Evolutionary conservation across 2,888 invertebrate genomes (phyloP), one percentile per base, ranked within the genome.

Genomic region (Rhimphoctona megacephalus): DNA sequence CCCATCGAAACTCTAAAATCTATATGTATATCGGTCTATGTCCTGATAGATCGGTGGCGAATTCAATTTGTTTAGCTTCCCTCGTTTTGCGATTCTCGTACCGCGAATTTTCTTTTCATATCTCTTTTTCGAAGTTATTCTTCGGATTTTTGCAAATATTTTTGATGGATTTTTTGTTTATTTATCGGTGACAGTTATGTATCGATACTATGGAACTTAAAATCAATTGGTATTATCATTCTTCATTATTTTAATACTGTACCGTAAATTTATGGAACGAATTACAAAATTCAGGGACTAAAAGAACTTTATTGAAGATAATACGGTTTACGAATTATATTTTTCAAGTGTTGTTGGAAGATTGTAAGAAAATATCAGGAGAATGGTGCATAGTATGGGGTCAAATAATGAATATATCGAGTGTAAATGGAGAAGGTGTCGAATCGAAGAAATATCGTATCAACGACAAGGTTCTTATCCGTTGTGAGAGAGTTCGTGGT

Each of bases 381-480:
- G 25, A 49, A 52, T 25, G 25, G 61, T 70, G 54, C 33, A 81
- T 43, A 74, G 54, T 39, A 43, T 46, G 17, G 9, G 54, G 33
- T 36, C 25, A 52, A 66, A 43, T 79, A 79, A 85, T 64, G 61
- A 76, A 85, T 80, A 83, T 33, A 57, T 72, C 57, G 22, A 30
- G 83, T 25, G 30, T 54, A 25, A 57, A 39, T 14, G 77, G 33
- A 76, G 49, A 49, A 70, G 70, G 80, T 85, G 80, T 76, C 69
- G 73, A 83, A 73, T 79, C 67, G 67, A 64, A 69, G 77, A 76
- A 64, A 80, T 70, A 74, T 73, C 73, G 73, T 54, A 49, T 80
- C 49, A 46, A 54, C 36, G 70, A 49, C 33, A 22, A 80, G 61
- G 70, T 73, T 73, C 79, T 67, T 74, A 74, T 70, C 52, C 43